Conservation (phyloP, 2,113 vertebrate genomes). For the Gallinago paraguaiae region DNA sequence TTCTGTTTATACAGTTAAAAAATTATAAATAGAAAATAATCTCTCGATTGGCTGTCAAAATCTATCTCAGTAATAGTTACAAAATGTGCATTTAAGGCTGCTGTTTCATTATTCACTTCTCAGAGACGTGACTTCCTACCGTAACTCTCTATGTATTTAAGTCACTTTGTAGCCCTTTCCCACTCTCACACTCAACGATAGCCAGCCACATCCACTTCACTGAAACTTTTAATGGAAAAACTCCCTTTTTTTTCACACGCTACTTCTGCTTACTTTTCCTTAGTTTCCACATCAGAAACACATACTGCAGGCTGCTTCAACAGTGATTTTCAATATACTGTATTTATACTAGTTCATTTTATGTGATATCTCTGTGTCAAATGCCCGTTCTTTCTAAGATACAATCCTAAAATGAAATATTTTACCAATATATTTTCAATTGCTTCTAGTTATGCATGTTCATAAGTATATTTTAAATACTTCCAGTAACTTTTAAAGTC, state of each 20-base stretch:
- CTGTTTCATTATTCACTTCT: background rate
- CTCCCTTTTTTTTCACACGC: accelerated
- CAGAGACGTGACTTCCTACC: background rate
- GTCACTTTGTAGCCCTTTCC: background rate
- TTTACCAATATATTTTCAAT: background rate
- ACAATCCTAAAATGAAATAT: background rate
- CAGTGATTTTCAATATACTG: background rate
- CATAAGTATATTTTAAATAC: background rate
- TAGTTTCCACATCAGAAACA: background rate
- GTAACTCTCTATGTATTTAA: background rate
- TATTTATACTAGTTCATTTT: background rate
- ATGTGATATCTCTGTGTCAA: background rate
- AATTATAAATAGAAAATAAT: background rate
- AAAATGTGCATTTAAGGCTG: background rate
- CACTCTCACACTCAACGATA: background rate
- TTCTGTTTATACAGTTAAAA: background rate
- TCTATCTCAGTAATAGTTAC: background rate
- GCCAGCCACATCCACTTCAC: background rate
- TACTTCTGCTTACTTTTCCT: background rate
- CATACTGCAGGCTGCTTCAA: background rate
- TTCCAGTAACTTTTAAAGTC: background rate
- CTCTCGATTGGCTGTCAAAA: background rate
- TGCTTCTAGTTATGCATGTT: background rate
- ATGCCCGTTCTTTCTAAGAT: background rate
- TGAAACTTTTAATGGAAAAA: background rate